Evolutionary conservation across 1,140 invertebrate species (phyloP).

Genomic region (Eumaeus atala): DNA sequence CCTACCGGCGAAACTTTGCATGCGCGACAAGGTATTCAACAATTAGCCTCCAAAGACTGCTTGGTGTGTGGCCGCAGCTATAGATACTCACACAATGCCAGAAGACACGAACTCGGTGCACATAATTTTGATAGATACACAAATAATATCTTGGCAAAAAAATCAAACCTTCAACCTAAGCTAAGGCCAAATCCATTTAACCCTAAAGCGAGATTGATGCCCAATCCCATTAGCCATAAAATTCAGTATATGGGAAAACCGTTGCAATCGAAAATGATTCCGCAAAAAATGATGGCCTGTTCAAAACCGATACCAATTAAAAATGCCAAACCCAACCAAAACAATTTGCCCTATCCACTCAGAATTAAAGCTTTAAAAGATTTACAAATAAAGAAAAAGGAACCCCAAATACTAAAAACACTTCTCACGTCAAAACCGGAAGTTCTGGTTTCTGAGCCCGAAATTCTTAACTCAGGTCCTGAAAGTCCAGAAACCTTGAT

Average conservation of each 20-base stretch:
- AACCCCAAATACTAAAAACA: constrained; percentile 71
- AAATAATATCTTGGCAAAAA: constrained; percentile 61
- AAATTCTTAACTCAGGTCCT: constrained; percentile 63
- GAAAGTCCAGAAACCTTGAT: constrained; percentile 69
- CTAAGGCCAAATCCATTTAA: constrained; percentile 67
- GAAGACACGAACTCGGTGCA: constrained; percentile 66
- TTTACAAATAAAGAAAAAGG: constrained; percentile 67
- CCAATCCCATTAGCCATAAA: constrained; percentile 63
- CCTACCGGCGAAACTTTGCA: constrained; percentile 56
- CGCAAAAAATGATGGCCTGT: constrained; percentile 41
- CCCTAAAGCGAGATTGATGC: constrained; percentile 63
- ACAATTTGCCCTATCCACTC: constrained; percentile 62
- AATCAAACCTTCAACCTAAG: constrained; percentile 54
- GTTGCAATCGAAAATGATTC: constrained; percentile 44
- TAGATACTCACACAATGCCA: constrained; percentile 69
- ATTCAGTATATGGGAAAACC: constrained; percentile 55
- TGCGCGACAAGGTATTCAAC: constrained; percentile 61
- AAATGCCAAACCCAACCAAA: constrained; percentile 39
- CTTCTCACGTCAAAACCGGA: constrained; percentile 63
- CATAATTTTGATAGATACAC: constrained; percentile 71
- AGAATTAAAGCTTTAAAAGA: constrained; percentile 66
- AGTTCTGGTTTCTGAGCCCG: constrained; percentile 62
- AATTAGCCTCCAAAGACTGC: constrained; percentile 68
- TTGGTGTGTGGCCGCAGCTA: constrained; percentile 68
- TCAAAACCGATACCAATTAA: constrained; percentile 60